Evolutionary conservation across 2,888 invertebrate species (phyloP).

Genomic region (Sepiola atlantica): DNA sequence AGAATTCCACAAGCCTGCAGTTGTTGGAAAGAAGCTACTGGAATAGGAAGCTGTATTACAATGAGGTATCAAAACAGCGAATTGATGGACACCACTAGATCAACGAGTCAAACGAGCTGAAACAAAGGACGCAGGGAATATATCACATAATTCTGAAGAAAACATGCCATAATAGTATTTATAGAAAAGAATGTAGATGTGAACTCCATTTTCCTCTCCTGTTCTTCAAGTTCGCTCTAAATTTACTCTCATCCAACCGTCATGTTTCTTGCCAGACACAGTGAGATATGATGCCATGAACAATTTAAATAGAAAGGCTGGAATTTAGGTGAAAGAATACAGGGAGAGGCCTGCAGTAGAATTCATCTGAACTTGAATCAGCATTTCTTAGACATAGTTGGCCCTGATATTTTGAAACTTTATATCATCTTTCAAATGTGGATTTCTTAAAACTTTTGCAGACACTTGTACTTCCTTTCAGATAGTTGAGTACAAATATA

Average conservation of each 20-base stretch:
- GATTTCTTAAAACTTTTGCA: not conserved
- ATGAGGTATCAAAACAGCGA: too few relatives aligned
- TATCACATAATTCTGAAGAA: too few relatives aligned
- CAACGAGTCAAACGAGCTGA: too few relatives aligned
- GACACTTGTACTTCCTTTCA: too few relatives aligned
- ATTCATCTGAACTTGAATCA: not conserved
- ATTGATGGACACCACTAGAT: too few relatives aligned
- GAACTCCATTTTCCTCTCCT: not conserved
- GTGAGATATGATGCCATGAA: not conserved
- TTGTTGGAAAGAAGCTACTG: too few relatives aligned
- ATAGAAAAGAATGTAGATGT: too few relatives aligned
- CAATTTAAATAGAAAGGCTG: too few relatives aligned
- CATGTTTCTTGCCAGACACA: not conserved
- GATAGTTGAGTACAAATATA: conserved; percentile 32
- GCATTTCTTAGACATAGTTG: not conserved
- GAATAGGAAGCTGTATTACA: too few relatives aligned
- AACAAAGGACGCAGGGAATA: too few relatives aligned
- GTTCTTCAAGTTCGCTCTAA: not conserved
- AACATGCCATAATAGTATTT: too few relatives aligned
- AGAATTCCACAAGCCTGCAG: too few relatives aligned
- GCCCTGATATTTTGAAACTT: not conserved
- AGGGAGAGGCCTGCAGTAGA: not conserved
- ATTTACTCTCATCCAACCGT: not conserved
- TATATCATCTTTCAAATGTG: not conserved
- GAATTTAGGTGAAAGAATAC: not conserved